phyloP scores from a whole-genome alignment of 92 coral and sea anemone species.

The Galaxea fascicularis region DNA sequence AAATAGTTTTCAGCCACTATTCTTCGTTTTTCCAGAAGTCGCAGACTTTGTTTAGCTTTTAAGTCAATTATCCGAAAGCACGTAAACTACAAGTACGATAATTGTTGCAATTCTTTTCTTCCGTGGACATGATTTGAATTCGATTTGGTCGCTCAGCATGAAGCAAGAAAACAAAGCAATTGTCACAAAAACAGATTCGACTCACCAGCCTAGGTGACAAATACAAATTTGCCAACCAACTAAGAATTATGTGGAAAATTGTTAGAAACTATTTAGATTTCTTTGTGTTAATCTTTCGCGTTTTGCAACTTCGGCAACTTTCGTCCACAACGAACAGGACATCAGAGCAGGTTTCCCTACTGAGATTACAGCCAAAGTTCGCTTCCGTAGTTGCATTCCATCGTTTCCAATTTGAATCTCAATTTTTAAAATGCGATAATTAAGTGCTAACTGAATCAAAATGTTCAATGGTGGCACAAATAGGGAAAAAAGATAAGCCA shows the following conservation, averaged over 20 bases:
- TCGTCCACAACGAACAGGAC: background rate
- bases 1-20: background rate
- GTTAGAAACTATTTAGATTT: background rate
- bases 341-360: background rate
- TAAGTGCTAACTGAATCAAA: conserved; percentile 18
- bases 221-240: conserved; percentile 4
- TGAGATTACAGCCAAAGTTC: background rate
- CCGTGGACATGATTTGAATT: conserved; percentile 36
- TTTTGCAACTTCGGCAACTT: background rate
- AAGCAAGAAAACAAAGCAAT: conserved; percentile 15
- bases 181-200: background rate
- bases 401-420: conserved; percentile 1
- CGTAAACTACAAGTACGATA: background rate
- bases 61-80: background rate
- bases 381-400: background rate
- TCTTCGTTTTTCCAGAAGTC: background rate
- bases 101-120: background rate
- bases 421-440: conserved; percentile 22
- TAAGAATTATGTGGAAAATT: conserved; percentile 6
- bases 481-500: too few species aligned
- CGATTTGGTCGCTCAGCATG: conserved; percentile 16
- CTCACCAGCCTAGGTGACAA: background rate
- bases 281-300: background rate
- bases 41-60: background rate
- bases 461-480: background rate